Conservation (phyloP, 1,140 invertebrate species). For the Drosophila persimilis region DNA sequence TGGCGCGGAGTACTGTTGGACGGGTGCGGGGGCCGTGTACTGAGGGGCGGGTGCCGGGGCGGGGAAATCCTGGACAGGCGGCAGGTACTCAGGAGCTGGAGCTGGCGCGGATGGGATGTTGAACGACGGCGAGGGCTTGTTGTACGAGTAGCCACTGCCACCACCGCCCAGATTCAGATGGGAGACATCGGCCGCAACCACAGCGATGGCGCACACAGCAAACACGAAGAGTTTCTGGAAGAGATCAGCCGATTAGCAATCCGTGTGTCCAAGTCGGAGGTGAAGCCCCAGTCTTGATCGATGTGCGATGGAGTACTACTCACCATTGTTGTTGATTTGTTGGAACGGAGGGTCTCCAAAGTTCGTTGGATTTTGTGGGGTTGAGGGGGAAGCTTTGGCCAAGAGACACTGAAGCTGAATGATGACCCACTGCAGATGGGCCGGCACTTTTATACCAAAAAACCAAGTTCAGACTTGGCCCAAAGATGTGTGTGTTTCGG, state of each 20-base stretch:
- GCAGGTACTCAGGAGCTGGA: constrained; percentile 52
- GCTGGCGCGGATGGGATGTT: constrained; percentile 55
- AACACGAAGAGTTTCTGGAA: constrained; percentile 77
- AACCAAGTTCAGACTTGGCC: constrained; percentile 14
- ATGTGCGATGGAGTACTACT: constrained; percentile 16
- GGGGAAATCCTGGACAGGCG: constrained; percentile 50
- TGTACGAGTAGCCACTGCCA: constrained; percentile 64
- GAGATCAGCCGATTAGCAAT: constrained; percentile 6
- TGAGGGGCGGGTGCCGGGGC: neutral
- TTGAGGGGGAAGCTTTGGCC: constrained; percentile 49
- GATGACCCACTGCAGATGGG: constrained; percentile 68
- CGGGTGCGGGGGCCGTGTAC: constrained; percentile 5
- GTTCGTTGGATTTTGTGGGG: constrained; percentile 58
- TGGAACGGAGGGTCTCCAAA: constrained; percentile 41
- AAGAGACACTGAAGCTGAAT: constrained; percentile 66
- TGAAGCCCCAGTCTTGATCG: constrained; percentile 42
- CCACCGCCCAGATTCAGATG: constrained; percentile 54
- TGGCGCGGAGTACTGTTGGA: constrained; percentile 8
- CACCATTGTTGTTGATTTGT: constrained; percentile 71
- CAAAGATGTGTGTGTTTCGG: constrained; percentile 4
- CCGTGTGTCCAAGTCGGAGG: constrained; percentile 28
- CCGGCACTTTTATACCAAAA: constrained; percentile 62
- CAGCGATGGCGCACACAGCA: constrained; percentile 69
- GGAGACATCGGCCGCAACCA: constrained; percentile 70
- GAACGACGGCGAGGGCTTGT: constrained; percentile 61